Percentiles rank a stretch among this genome's conserved stretches.
Evolutionary conservation across 2,113 vertebrate species (phyloP).

Genomic region (Catagonus wagneri): DNA sequence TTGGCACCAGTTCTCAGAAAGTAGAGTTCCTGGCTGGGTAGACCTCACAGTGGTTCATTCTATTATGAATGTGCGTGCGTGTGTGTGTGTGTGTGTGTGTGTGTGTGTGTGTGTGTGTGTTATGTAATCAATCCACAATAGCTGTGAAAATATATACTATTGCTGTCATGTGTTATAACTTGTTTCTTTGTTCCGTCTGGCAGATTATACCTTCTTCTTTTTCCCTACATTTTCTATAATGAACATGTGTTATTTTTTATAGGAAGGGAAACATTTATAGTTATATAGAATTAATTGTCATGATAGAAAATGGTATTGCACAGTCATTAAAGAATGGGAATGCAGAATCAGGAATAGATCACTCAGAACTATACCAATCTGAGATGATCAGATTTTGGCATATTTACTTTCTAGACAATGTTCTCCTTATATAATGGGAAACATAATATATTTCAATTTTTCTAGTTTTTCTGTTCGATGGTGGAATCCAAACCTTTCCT

Average conservation of each 20-base stretch:
- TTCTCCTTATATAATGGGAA: not conserved
- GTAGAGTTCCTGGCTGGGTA: not conserved
- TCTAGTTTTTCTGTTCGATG: not conserved
- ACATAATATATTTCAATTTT: not conserved
- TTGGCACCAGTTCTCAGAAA: not conserved
- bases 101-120: not conserved
- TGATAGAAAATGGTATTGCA: not conserved
- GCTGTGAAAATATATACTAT: not conserved
- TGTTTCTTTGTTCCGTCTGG: not conserved
- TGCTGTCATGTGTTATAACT: not conserved
- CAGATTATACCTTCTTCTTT: not conserved
- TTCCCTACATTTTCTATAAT: not conserved
- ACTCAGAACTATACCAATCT: not conserved
- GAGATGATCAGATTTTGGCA: not conserved
- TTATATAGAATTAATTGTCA: not conserved
- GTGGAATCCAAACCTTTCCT: not conserved
- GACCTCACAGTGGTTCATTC: not conserved
- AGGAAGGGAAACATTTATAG: not conserved
- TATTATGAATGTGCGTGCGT: not conserved
- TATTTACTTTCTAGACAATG: not conserved
- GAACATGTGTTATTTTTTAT: not conserved
- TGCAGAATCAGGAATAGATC: not conserved
- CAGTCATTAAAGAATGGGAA: not conserved
- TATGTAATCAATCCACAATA: not conserved
- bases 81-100: not conserved